Evolutionary conservation across 2,113 vertebrate genomes (phyloP).

Genomic region (Emydocephalus ijimae): DNA sequence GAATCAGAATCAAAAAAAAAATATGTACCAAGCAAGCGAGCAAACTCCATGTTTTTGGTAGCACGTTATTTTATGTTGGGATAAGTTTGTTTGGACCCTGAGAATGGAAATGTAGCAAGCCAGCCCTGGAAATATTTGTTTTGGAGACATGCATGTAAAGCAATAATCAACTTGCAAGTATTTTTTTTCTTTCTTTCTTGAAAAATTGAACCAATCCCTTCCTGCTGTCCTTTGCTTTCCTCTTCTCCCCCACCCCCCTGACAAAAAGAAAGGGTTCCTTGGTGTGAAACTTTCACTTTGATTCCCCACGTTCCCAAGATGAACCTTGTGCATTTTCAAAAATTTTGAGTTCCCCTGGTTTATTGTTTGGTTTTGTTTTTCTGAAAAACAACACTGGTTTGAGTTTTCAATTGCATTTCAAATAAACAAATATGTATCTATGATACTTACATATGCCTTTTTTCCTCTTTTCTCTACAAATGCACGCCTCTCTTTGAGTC

Average conservation of each 20-base stretch:
- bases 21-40: constrained; percentile 30
- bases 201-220: constrained; percentile 59
- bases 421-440: constrained; percentile 42
- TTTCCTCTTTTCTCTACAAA: constrained; percentile 85
- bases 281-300: constrained; percentile 77
- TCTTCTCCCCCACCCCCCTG: constrained; percentile 42
- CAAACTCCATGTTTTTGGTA: constrained; percentile 73
- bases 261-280: constrained; percentile 64
- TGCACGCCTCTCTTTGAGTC: constrained; percentile 97
- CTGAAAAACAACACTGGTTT: constrained; percentile 80
- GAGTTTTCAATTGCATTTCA: constrained; percentile 92
- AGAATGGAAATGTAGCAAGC: constrained; percentile 83
- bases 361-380: constrained; percentile 62
- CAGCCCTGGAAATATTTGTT: constrained; percentile 69
- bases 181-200: constrained; percentile 63
- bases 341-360: constrained; percentile 66
- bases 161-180: constrained; percentile 73
- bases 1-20: constrained; percentile 32
- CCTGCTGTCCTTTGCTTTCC: not conserved
- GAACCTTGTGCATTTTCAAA: constrained; percentile 79
- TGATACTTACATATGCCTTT: constrained; percentile 61
- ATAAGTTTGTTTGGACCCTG: constrained; percentile 80
- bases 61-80: constrained; percentile 85
- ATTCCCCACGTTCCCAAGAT: constrained; percentile 51
- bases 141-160: constrained; percentile 79